Evolutionary conservation across 1,140 invertebrate species (phyloP), one percentile per base, ranked within the genome.

Genomic region (Drosophila sucinea): DNA sequence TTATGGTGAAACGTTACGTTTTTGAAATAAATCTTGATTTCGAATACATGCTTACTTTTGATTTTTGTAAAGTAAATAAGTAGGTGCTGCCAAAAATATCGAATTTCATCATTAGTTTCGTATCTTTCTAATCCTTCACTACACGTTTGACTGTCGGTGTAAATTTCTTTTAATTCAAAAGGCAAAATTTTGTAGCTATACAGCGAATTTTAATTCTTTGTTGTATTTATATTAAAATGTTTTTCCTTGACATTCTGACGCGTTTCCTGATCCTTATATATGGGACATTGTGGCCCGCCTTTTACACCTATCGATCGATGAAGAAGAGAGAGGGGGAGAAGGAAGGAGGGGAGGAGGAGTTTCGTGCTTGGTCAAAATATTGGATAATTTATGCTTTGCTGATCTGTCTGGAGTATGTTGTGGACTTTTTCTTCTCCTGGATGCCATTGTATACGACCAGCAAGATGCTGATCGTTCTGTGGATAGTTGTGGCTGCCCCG

Each of bases 361-460:
- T 83, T 17, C 41, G 25, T 5, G 8, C 56, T 23, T 87, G 83
- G 83, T 56, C 64, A 44, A 87, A 87, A 32, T 87, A 87, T 33
- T 87, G 83, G 83, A 70, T 80, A 6, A 63, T 84, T 40, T 84
- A 89, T 30, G 80, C 70, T 1, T 67, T 62, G 2, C 60, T 87
- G 2, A 54, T 84, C 38, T 54, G n/a, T 51, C 0, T 77, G 5
- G 79, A 87, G 67, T 2, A 80, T 27, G 0, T 89, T 6, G 32
- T 54, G 3, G 83, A 87, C 5, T n/a, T 58, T 0, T 27, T 83
- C 23, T 23, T 89, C 0, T 70, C 70, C 3, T 87, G 83, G 83
- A 2, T 87, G 44, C 63, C 83, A 2, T 25, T 87, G n/a, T 87
- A 86, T 41, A 56, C 17, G 6, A 73, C 74, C 57, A 60, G 55